A percentile compares a stretch with the other conserved stretches of the same genome.
Evolutionary conservation across 2,888 invertebrate genomes (phyloP).

Genomic region (Caenorhabditis auriculariae): DNA sequence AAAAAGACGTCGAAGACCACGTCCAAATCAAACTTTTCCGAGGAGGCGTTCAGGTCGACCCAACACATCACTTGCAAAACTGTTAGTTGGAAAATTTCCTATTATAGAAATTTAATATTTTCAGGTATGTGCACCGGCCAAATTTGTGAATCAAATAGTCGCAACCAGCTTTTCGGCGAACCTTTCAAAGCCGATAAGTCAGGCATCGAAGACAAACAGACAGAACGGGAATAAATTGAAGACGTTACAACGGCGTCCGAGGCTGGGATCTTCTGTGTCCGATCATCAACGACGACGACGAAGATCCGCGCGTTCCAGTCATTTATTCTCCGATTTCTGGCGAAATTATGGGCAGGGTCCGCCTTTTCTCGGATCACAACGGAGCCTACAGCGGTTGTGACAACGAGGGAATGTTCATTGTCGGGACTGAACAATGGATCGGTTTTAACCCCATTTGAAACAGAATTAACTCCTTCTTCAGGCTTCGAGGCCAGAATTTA

Average conservation of each 20-base stretch:
- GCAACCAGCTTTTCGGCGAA: conserved; percentile 52
- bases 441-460: conserved; percentile 30
- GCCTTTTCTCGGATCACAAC: conserved; percentile 41
- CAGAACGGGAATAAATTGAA: conserved; percentile 9
- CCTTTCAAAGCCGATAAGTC: conserved; percentile 58
- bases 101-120: not conserved
- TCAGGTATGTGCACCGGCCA: conserved; percentile 63
- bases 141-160: conserved; percentile 61
- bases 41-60: conserved; percentile 56
- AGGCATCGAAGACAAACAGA: not conserved
- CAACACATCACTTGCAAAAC: conserved; percentile 58
- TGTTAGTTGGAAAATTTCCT: conserved; percentile 35
- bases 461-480: conserved; percentile 4
- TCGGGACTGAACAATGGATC: conserved; percentile 60
- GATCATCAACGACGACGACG: conserved; percentile 49
- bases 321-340: conserved; percentile 57
- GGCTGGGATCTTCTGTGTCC: conserved; percentile 61
- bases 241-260: conserved; percentile 57
- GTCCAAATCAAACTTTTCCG: conserved; percentile 38
- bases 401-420: conserved; percentile 62
- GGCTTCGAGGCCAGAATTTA: conserved; percentile 60
- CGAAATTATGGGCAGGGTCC: conserved; percentile 47
- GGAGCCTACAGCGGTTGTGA: conserved; percentile 56
- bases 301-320: conserved; percentile 43
- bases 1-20: conserved; percentile 29